Base-by-base conservation (phyloP, 53 echinoderm and acorn worm species). In the Crossaster papposus region DNA sequence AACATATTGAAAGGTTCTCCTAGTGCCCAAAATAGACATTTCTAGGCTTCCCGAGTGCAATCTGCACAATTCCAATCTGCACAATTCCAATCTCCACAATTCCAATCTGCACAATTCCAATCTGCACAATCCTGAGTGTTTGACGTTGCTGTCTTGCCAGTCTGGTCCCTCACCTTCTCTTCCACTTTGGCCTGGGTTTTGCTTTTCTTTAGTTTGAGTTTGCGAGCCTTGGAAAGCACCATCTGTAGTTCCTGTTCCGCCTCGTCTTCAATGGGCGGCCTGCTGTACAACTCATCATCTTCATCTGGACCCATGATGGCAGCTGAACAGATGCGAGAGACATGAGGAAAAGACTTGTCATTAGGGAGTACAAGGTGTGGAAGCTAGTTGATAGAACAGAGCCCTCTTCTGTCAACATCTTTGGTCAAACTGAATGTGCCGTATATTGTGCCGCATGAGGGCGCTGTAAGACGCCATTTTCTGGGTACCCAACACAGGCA, bases 161-260 rank as follows among this genome's bases (percentile, higher is more conserved):
- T 20, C 51, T 72, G 17, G 29, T 3, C 9, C 2, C 89, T 24
- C 73, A 96, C 96, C 95, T 96, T 93, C 75, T 95, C 92, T 72
- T 88, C 96, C 4, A 95, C 96, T 65, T 64, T 89, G 50, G 33
- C 51, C 31, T 92, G 74, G 14, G 58, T 83, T 32, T 90, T 91
- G 52, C 74, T 81, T 88, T 97, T 97, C 83, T 92, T 92, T 50
- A 90, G 94, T 55, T 95, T 97, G 14, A 97, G 94, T 89, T 95
- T 95, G 37, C 97, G 90, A 50, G 95, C 95, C 51, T 97, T 97
- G 87, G 94, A 84, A 37, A 97, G 87, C 12, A 95, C 93, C 44
- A 90, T 93, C 12, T 97, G 97, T 4, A 97, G 91, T 79, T 97
- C 97, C 79, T 91, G 91, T 54, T 94, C 95, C 22, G 97, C 97